phyloP scores from a whole-genome alignment of 92 coral and sea anemone species.

The Phenganax subtilis region DNA sequence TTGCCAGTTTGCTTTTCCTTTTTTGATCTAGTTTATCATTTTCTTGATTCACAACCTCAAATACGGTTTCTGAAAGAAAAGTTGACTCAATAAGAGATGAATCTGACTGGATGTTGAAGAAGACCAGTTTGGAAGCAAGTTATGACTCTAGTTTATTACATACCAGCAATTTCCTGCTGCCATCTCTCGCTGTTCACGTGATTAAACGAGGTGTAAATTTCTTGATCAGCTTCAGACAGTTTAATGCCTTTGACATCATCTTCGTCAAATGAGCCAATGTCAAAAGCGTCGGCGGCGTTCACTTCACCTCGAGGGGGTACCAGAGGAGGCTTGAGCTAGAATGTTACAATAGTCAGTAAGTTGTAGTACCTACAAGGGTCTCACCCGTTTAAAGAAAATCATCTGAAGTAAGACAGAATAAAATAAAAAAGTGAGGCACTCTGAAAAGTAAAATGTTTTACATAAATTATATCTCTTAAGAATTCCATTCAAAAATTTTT shows the following conservation, averaged over 20 bases:
- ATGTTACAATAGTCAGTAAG: background rate
- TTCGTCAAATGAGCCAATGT: conserved; percentile 98
- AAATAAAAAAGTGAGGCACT: background rate
- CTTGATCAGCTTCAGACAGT: conserved; percentile 89
- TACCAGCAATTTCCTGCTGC: conserved; percentile 97
- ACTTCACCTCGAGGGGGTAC: conserved; percentile 98
- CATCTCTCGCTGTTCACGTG: conserved; percentile 92
- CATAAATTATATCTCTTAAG: background rate
- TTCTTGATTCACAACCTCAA: conserved; percentile 94
- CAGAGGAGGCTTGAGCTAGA: conserved; percentile 85
- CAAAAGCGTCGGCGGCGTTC: conserved; percentile 99
- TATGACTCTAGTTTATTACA: background rate
- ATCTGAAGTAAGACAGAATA: no score
- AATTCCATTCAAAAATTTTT: background rate
- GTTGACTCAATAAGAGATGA: background rate
- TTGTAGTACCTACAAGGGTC: no score
- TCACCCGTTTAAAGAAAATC: no score
- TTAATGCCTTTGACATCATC: conserved; percentile 99
- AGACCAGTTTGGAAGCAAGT: background rate
- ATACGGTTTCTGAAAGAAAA: conserved; percentile 76
- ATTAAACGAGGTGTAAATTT: conserved; percentile 93
- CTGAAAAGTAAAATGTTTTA: background rate
- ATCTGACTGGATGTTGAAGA: background rate
- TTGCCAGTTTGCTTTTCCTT: conserved; percentile 68
- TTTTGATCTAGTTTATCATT: conserved; percentile 87